Base-by-base conservation (phyloP, 23 tunicate genomes). In the Styela plicata region DNA sequence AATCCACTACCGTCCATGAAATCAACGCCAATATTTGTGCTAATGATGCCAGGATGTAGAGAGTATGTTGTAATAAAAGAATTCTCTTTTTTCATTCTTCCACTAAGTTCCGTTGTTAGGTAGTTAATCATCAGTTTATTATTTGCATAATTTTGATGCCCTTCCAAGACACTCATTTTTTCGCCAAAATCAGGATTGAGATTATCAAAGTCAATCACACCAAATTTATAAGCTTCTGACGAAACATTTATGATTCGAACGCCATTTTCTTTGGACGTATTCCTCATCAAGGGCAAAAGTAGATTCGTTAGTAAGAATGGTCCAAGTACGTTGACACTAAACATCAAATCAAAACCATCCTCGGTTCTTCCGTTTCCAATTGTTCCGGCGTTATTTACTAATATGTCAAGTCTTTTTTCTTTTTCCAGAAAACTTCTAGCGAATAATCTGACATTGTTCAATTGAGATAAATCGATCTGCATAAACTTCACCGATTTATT, bases 81-180 rank as follows among this genome's bases (percentile, higher is more conserved):
- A 18, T 33, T 19, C 20, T 69, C 74, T 0, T 69, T 69, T 25
- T 19, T 69, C 22, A 74, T 21, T 0, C 53, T 52, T 31, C 24
- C 53, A 74, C 33, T 33, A 0, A 74, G 53, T 23, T 74, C 79
- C 22, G 34, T 74, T 0, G 79, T 74, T 19, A 74, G 33, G 32
- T 74, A 74, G 34, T 30, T 57, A 33, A 30, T 74, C 79, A 74
- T 74, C 22, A 74, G 67, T 23, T 74, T 74, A 21, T 52, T 74
- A 1, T 74, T 34, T 18, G 57, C 52, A 24, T 74, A 74, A 0
- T 74, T 52, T 22, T 16, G 17, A 0, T 31, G 21, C 19, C 31
- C 30, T 27, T 32, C 21, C 52, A 31, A 23, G 0, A 53, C 0
- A 34, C 20, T 31, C 30, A 20, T 17, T 31, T 1, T 0, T 16